These are phyloP conservation scores for Andrena trimmerana DNA, from an alignment of 2,888 invertebrate genomes.

Conservation along the genomic window DNA sequence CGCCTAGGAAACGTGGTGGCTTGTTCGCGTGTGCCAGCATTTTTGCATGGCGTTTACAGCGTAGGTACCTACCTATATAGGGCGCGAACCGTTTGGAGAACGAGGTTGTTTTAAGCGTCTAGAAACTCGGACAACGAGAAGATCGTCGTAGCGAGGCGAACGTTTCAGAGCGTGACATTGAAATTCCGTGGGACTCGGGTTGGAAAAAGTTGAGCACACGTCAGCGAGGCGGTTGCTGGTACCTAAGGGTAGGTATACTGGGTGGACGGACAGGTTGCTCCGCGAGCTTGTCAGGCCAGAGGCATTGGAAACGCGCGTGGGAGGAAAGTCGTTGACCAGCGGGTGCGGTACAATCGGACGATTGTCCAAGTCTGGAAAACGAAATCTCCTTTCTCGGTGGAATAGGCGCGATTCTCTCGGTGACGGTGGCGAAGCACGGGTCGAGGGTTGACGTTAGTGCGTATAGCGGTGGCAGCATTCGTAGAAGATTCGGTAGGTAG, in stretches of 20 bases:
- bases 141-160: background rate
- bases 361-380: slow-evolving; percentile 16
- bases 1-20: background rate
- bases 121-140: background rate
- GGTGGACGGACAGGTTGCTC: background rate
- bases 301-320: background rate
- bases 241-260: background rate
- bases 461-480: slow-evolving; percentile 73
- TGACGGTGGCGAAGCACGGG: slow-evolving; percentile 62
- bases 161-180: background rate
- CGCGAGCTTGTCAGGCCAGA: background rate
- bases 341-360: background rate
- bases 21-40: background rate
- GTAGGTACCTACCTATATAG: background rate
- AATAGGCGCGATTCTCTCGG: slow-evolving; percentile 52
- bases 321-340: slow-evolving; percentile 1
- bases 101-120: background rate
- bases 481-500: slow-evolving; percentile 61
- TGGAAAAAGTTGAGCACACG: background rate
- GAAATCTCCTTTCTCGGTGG: slow-evolving; percentile 44
- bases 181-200: background rate
- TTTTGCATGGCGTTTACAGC: background rate
- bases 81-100: background rate
- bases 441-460: slow-evolving; percentile 73
- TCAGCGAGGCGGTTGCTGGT: background rate